Evolutionary conservation across 2,113 vertebrate genomes (phyloP).

Genomic region (Grammomys dolichurus): DNA sequence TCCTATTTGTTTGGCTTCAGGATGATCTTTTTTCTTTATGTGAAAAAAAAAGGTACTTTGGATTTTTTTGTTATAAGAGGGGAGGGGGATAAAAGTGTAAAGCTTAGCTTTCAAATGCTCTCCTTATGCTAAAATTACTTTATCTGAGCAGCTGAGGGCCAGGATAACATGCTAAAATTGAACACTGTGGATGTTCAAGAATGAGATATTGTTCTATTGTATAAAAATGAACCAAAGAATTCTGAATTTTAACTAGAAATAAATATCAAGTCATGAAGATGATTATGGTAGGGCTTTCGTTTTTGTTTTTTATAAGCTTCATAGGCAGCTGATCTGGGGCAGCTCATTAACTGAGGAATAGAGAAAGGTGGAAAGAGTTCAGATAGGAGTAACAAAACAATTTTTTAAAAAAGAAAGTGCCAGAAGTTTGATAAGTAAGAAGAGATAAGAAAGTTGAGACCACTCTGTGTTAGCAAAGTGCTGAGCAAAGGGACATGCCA

Average conservation of each 20-base stretch:
- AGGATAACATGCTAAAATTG: slow-evolving; percentile 15
- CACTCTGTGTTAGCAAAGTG: slow-evolving; percentile 45
- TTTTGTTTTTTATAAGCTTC: background rate
- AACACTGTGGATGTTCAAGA: slow-evolving; percentile 22
- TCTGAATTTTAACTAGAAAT: slow-evolving; percentile 54
- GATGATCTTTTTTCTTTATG: background rate
- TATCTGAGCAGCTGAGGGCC: background rate
- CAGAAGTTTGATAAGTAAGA: slow-evolving; percentile 42
- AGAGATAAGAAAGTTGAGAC: slow-evolving; percentile 66
- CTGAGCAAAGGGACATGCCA: slow-evolving; percentile 29
- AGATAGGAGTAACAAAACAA: slow-evolving; percentile 16
- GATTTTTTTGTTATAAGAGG: background rate
- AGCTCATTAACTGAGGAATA: slow-evolving; percentile 63
- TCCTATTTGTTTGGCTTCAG: background rate
- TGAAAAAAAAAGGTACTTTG: slow-evolving; percentile 1
- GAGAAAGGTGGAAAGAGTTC: slow-evolving; percentile 18
- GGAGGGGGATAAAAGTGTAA: background rate
- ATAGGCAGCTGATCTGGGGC: slow-evolving; percentile 30
- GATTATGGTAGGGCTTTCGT: background rate
- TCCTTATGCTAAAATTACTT: background rate
- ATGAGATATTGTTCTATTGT: background rate
- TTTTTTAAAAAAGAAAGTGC: background rate
- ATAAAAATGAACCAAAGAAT: background rate
- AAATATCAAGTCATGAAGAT: slow-evolving; percentile 10
- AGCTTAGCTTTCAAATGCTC: background rate